phyloP scores from a whole-genome alignment of 2,113 vertebrate species.

The Mus spicilegus region DNA sequence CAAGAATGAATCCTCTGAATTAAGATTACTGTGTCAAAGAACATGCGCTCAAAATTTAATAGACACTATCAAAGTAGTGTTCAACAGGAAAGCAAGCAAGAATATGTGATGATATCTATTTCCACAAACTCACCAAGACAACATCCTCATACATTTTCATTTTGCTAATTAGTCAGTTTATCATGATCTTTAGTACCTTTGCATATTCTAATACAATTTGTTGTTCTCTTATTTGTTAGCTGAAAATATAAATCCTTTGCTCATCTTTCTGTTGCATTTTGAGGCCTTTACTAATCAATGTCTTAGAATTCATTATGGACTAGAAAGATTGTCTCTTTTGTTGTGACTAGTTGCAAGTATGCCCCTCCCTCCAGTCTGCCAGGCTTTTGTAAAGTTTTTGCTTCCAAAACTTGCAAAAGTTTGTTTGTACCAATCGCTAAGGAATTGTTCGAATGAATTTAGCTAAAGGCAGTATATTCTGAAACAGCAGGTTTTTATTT shows the following conservation, averaged over 20 bases:
- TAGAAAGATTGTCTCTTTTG: neutral
- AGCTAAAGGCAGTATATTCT: constrained; percentile 50
- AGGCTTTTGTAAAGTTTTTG: constrained; percentile 50
- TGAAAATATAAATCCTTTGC: neutral
- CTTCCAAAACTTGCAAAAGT: constrained; percentile 61
- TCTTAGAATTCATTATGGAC: constrained; percentile 18
- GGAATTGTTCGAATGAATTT: constrained; percentile 56
- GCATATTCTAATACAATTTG: neutral
- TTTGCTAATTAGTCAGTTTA: neutral
- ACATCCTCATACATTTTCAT: neutral
- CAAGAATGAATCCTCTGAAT: neutral
- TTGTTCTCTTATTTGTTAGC: neutral
- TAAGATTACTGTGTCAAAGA: constrained; percentile 1
- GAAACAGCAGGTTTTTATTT: constrained; percentile 55
- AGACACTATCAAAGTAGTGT: neutral
- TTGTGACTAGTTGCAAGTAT: neutral
- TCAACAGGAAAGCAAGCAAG: neutral
- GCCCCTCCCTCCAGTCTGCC: neutral
- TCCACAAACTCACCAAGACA: neutral
- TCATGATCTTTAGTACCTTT: neutral
- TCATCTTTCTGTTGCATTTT: neutral
- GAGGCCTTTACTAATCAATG: neutral
- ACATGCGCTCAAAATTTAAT: neutral
- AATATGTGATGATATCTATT: neutral
- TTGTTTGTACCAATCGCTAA: constrained; percentile 12